phyloP scores from a whole-genome alignment of 2,888 invertebrate genomes.

The Polydrusus tereticollis region DNA sequence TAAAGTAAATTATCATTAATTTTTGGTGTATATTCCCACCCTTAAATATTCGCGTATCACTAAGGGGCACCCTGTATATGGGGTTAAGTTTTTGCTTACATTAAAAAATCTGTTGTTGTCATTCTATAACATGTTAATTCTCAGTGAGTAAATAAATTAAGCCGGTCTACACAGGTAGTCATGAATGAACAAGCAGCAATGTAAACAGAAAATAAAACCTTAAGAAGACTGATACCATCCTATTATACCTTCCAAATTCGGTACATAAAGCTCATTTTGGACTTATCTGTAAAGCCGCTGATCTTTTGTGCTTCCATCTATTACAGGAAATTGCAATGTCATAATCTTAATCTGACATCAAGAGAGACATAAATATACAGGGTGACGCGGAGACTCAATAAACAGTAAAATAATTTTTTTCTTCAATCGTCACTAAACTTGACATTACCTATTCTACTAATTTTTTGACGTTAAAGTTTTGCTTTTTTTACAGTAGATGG shows the following conservation, averaged over 20 bases:
- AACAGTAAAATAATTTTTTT: no score
- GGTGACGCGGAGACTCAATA: neutral
- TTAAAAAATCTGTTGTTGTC: no score
- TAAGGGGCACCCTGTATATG: no score
- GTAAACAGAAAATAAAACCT: constrained; percentile 21
- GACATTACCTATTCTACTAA: no score
- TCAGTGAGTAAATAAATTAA: neutral
- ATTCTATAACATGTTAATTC: neutral
- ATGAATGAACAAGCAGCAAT: constrained; percentile 21
- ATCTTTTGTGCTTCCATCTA: constrained; percentile 34
- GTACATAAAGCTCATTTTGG: constrained; percentile 37
- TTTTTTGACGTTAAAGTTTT: no score
- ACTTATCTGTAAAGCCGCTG: constrained; percentile 35
- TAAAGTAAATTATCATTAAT: no score
- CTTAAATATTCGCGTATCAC: no score
- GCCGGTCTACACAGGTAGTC: neutral
- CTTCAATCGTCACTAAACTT: no score
- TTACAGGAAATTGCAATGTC: constrained; percentile 40
- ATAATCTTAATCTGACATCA: constrained; percentile 43
- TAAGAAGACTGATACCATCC: constrained; percentile 32
- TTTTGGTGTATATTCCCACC: no score
- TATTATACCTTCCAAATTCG: constrained; percentile 41
- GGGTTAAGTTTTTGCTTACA: no score
- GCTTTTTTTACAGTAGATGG: no score
- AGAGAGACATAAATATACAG: constrained; percentile 31